phyloP scores from a whole-genome alignment of 2,888 invertebrate genomes.

The Cyrtodaria siliqua region DNA sequence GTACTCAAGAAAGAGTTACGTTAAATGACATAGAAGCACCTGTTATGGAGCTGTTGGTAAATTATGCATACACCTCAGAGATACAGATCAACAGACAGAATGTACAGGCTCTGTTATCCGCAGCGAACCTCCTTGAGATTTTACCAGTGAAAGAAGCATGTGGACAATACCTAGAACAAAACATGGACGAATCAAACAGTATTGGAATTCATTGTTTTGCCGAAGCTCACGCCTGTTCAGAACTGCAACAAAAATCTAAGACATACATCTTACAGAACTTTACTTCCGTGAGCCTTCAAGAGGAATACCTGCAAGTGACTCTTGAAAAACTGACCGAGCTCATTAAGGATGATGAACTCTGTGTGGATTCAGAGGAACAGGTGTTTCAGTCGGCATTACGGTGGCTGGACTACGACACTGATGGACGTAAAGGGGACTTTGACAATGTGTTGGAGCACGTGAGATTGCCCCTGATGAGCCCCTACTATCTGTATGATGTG shows the following conservation, averaged over 20 bases:
- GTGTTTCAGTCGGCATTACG: conserved; percentile 92
- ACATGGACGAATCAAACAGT: conserved; percentile 96
- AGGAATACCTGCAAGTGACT: conserved; percentile 95
- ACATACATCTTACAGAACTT: conserved; percentile 83
- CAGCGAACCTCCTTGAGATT: conserved; percentile 97
- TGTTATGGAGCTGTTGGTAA: conserved; percentile 94
- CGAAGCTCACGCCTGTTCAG: conserved; percentile 95
- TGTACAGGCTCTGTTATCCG: conserved; percentile 95
- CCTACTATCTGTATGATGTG: conserved; percentile 87
- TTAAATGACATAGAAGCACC: conserved; percentile 88
- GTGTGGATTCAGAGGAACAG: conserved; percentile 96
- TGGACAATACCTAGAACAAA: conserved; percentile 95
- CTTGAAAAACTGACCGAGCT: conserved; percentile 93
- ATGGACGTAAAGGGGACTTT: conserved; percentile 88
- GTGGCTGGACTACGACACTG: conserved; percentile 94
- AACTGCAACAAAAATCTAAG: conserved; percentile 88
- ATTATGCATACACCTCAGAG: conserved; percentile 97
- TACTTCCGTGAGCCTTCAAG: conserved; percentile 92
- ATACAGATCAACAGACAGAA: conserved; percentile 96
- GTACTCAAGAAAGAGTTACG: conserved; percentile 91
- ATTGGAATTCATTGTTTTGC: conserved; percentile 98
- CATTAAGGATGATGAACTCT: conserved; percentile 95
- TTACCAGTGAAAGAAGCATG: conserved; percentile 89
- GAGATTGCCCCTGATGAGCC: conserved; percentile 86
- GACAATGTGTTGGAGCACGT: conserved; percentile 86